Evolutionary conservation across 2,888 invertebrate species (phyloP), one percentile per base, ranked within the genome.

Genomic region (Listrodromus nycthemerus): DNA sequence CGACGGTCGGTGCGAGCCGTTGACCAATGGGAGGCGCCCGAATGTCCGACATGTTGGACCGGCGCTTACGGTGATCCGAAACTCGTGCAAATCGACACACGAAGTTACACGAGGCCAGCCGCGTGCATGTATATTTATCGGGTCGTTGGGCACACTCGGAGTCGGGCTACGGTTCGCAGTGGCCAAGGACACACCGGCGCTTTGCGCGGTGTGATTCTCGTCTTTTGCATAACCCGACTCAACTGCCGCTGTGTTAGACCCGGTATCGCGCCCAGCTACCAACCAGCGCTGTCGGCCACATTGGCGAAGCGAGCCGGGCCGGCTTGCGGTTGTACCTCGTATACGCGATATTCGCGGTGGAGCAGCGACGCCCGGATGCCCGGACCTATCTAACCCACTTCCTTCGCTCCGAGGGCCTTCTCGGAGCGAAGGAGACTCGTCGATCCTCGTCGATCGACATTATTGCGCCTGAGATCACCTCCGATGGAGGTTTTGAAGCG

Each of bases 141-240:
- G 86, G 75, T 78, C 82, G 83, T 65, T 48, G 65, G 65, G 75
- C 65, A 63, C 6, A 48, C 63, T 63, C 61, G 50, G 30, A 50
- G 75, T 65, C 48, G 50, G 65, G 50, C 41, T 75, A 50, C 52
- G 65, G 65, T 63, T 85, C 79, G 86, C 82, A 84, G 78, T 84
- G 85, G 86, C 87, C 88, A 88, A 88, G 88, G 88, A 84, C 81
- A 84, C 61, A 10, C 52, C 30, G 33, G 65, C 33, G 67, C 21
- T 70, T 70, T 21, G 13, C 21, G 27, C 69, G 70, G 82, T 86
- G 85, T 89, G 89, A 89, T 87, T 87, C 86, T 89, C 89, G 89
- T 85, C 86, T 87, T 89, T 89, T 89, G 87, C 89, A 88, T 89
- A 89, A 89, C 88, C 88, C 86, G 86, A 87, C 89, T 87, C 84